Conservation (phyloP, 2,797 vertebrate species). For the Ammospiza maritima region DNA sequence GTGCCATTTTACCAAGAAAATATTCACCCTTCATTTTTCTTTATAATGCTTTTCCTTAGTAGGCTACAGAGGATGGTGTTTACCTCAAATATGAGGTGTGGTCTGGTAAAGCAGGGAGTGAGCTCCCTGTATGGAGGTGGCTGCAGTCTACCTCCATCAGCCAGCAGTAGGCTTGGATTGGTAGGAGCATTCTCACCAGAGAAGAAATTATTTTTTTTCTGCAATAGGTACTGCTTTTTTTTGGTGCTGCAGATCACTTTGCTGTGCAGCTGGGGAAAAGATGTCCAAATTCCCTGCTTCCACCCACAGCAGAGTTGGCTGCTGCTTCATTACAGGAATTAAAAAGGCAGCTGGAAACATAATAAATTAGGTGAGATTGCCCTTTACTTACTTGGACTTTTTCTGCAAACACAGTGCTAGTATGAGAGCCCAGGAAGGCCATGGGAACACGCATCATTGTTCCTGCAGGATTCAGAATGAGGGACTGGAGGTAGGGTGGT, state of each 20-base stretch:
- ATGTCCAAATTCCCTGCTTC: neutral
- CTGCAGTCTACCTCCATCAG: neutral
- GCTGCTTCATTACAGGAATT: neutral
- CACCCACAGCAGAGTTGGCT: neutral
- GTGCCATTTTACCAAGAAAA: neutral
- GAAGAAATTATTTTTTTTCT: neutral
- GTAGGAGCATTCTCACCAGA: neutral
- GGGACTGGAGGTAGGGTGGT: accelerated
- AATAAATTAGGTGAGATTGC: neutral
- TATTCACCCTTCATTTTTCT: neutral
- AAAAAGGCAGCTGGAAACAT: neutral
- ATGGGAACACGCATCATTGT: neutral
- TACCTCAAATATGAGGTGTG: neutral
- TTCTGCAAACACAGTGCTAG: neutral
- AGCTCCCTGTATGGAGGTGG: neutral
- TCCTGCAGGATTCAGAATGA: neutral
- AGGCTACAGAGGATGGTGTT: neutral
- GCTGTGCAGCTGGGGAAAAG: neutral
- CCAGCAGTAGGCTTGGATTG: neutral
- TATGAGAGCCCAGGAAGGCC: accelerated
- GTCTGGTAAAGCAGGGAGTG: neutral
- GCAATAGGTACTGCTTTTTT: neutral
- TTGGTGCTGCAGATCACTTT: neutral
- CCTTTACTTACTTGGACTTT: neutral
- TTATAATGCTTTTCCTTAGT: neutral